These are phyloP conservation scores for Euglossa dilemma DNA, from an alignment of 1,140 invertebrate species.

Conservation along the genomic window DNA sequence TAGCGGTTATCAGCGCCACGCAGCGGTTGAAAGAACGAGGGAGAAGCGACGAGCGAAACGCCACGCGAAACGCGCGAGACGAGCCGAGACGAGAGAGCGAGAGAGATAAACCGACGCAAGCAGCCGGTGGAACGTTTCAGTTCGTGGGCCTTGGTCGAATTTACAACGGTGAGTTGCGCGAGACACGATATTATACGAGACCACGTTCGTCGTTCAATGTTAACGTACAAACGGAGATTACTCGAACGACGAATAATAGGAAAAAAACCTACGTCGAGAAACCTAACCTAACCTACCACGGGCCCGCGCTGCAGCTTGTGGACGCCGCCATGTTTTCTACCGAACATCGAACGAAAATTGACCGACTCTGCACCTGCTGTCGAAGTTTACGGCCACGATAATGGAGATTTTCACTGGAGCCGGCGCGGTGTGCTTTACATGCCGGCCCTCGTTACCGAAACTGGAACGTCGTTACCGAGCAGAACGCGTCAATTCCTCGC, in stretches of 20 bases:
- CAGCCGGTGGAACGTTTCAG: background rate
- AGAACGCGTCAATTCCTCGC: slow-evolving; percentile 47
- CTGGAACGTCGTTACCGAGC: slow-evolving; percentile 47
- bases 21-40: background rate
- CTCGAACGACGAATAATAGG: background rate
- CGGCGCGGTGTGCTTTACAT: slow-evolving; percentile 26
- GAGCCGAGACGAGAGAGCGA: too few species aligned
- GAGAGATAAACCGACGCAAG: background rate
- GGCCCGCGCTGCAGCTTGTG: too few species aligned
- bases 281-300: too few species aligned
- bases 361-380: slow-evolving; percentile 20
- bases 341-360: background rate
- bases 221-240: slow-evolving; percentile 25
- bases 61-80: background rate
- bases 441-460: slow-evolving; percentile 43
- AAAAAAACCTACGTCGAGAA: too few species aligned
- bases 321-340: too few species aligned
- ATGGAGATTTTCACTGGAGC: slow-evolving; percentile 46
- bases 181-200: background rate
- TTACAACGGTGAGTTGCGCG: slow-evolving; percentile 52
- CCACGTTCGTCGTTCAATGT: slow-evolving; percentile 25
- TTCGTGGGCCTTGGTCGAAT: slow-evolving; percentile 43
- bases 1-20: slow-evolving; percentile 55
- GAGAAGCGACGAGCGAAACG: background rate
- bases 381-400: slow-evolving; percentile 40